phyloP scores from a whole-genome alignment of 2,888 invertebrate species.

The Agonopterix heracliana region DNA sequence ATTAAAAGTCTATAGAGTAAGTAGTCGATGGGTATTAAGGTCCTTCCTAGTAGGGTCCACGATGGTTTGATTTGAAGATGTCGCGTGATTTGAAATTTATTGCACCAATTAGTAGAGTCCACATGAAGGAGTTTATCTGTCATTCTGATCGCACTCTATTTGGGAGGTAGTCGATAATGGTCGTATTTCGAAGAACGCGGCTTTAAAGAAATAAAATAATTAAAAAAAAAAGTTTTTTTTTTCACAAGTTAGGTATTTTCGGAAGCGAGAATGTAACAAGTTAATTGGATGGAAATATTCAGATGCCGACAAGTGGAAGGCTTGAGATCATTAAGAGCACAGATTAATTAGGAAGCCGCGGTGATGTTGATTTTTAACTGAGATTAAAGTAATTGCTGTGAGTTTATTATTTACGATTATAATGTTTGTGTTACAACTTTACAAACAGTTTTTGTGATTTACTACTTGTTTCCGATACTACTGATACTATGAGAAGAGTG shows the following conservation, averaged over 20 bases:
- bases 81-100: constrained; percentile 65
- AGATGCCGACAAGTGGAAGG: constrained; percentile 31
- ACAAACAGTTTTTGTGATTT: too few species aligned
- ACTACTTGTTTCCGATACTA: too few species aligned
- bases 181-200: constrained; percentile 61
- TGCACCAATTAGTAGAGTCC: constrained; percentile 71
- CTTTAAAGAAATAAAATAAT: constrained; percentile 27
- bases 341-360: constrained; percentile 52
- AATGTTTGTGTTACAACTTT: too few species aligned
- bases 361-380: constrained; percentile 1
- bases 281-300: constrained; percentile 70
- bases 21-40: not conserved
- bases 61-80: constrained; percentile 36
- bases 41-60: constrained; percentile 29
- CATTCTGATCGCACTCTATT: constrained; percentile 64
- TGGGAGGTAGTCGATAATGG: constrained; percentile 73
- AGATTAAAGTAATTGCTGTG: constrained; percentile 7
- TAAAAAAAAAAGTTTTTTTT: constrained; percentile 31
- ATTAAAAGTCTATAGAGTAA: too few species aligned
- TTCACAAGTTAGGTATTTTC: constrained; percentile 51
- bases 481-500: not conserved
- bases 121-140: constrained; percentile 64
- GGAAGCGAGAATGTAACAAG: constrained; percentile 73
- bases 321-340: constrained; percentile 42
- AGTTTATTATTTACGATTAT: constrained; percentile 7